A percentile compares a stretch with the other conserved stretches of the same genome.
Evolutionary conservation across 2,888 invertebrate species (phyloP).

Genomic region (Eustalomyia histrio): DNA sequence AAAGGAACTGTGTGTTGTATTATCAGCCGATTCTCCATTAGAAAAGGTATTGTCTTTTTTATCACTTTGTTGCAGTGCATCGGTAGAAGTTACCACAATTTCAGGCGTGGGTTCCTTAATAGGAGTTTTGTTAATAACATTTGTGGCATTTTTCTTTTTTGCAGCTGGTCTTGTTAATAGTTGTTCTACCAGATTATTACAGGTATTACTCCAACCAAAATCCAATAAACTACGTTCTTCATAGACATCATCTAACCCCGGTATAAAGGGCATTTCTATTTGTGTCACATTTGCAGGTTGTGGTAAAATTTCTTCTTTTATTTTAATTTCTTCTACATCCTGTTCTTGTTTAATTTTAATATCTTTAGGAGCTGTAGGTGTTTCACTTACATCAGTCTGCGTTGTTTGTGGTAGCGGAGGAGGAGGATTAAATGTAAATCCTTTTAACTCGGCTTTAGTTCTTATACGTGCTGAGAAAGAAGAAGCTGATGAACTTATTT

Average conservation of each 20-base stretch:
- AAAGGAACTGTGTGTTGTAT: slow-evolving; percentile 57
- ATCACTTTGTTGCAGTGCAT: not conserved
- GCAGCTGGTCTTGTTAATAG: slow-evolving; percentile 81
- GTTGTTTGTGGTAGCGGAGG: slow-evolving; percentile 31
- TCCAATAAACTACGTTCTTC: slow-evolving; percentile 68
- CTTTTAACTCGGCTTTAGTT: slow-evolving; percentile 92
- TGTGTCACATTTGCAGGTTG: slow-evolving; percentile 26
- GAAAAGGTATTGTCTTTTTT: slow-evolving; percentile 48
- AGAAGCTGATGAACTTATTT: slow-evolving; percentile 78
- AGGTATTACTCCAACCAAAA: slow-evolving; percentile 84
- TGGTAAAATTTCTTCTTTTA: slow-evolving; percentile 52
- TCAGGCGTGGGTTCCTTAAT: slow-evolving; percentile 46
- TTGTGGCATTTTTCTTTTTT: slow-evolving; percentile 59
- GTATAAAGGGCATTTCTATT: slow-evolving; percentile 60
- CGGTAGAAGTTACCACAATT: slow-evolving; percentile 41
- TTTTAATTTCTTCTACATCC: slow-evolving; percentile 51
- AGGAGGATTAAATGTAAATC: slow-evolving; percentile 75
- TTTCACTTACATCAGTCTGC: slow-evolving; percentile 66
- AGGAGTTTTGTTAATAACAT: slow-evolving; percentile 44
- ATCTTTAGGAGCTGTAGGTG: slow-evolving; percentile 8
- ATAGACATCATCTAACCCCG: slow-evolving; percentile 66
- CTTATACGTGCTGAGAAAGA: slow-evolving; percentile 86
- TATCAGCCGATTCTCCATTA: slow-evolving; percentile 62
- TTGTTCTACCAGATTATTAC: slow-evolving; percentile 89
- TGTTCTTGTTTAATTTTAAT: slow-evolving; percentile 51